A percentile compares a stretch with the other conserved stretches of the same genome.
phyloP scores from a whole-genome alignment of 2,888 invertebrate species.

The Pyrrhosoma nymphula region DNA sequence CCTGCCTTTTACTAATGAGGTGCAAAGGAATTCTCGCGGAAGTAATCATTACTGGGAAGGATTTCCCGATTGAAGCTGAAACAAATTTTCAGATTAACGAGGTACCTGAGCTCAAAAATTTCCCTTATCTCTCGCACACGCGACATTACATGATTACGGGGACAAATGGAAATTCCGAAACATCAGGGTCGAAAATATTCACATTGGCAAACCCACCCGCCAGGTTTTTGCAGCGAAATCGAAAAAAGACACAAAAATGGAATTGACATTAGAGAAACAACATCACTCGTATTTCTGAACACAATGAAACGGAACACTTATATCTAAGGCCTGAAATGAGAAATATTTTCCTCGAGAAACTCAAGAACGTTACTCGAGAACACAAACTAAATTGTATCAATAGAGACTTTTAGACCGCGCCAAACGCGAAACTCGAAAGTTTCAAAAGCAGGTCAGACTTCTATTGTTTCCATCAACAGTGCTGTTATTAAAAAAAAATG shows the following conservation, averaged over 20 bases:
- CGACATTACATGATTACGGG: not conserved
- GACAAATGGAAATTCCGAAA: not conserved
- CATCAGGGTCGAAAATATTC: not conserved
- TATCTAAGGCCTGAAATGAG: not conserved
- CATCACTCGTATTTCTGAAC: not conserved
- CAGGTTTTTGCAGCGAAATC: not conserved
- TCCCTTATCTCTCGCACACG: not conserved
- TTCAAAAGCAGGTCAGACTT: not conserved
- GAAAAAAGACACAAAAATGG: not conserved
- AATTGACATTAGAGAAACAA: not conserved
- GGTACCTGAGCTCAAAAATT: not conserved
- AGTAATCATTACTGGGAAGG: constrained; percentile 5
- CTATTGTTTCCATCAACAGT: not conserved
- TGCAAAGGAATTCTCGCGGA: constrained; percentile 1
- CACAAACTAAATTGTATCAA: not conserved
- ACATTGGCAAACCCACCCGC: not conserved
- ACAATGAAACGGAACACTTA: not conserved
- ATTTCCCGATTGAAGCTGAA: not conserved
- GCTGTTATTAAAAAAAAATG: not conserved
- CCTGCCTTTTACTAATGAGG: constrained; percentile 13
- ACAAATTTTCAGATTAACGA: not conserved
- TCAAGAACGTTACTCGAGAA: not conserved
- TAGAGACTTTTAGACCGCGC: not conserved
- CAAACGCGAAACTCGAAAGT: not conserved
- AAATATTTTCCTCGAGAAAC: not conserved